Evolutionary conservation across 2,113 vertebrate genomes (phyloP).

Genomic region (Smithornis capensis): DNA sequence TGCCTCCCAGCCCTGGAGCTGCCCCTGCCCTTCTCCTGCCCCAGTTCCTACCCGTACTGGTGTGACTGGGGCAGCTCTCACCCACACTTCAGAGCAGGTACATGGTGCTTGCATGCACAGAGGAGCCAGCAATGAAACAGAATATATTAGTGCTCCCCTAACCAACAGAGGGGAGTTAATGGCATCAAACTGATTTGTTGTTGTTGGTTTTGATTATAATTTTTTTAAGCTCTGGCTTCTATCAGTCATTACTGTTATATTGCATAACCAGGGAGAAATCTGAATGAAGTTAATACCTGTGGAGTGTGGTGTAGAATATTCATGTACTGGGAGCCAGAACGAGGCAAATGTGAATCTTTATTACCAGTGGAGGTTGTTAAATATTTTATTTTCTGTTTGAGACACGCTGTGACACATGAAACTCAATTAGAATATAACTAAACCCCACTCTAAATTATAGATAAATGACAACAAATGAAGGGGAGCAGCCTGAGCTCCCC

Average conservation of each 20-base stretch:
- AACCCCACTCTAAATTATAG: slow-evolving; percentile 33
- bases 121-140: not conserved
- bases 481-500: not conserved
- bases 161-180: not conserved
- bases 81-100: not conserved
- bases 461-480: slow-evolving; percentile 39
- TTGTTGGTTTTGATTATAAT: not conserved
- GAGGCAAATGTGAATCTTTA: slow-evolving; percentile 65
- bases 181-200: not conserved
- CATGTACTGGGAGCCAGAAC: slow-evolving; percentile 40
- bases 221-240: slow-evolving; percentile 29
- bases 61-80: not conserved
- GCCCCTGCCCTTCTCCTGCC: not conserved
- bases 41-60: not conserved
- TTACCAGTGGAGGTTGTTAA: slow-evolving; percentile 65
- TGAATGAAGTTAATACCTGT: slow-evolving; percentile 61
- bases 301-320: slow-evolving; percentile 24
- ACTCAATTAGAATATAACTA: slow-evolving; percentile 52
- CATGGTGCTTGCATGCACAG: fast-evolving
- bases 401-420: slow-evolving; percentile 49
- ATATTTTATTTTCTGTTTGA: slow-evolving; percentile 69
- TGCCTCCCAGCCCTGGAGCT: not conserved
- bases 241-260: slow-evolving; percentile 31
- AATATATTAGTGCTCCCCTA: not conserved
- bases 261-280: slow-evolving; percentile 55